Conservation (phyloP, 2,113 vertebrate species). For the Numida meleagris region DNA sequence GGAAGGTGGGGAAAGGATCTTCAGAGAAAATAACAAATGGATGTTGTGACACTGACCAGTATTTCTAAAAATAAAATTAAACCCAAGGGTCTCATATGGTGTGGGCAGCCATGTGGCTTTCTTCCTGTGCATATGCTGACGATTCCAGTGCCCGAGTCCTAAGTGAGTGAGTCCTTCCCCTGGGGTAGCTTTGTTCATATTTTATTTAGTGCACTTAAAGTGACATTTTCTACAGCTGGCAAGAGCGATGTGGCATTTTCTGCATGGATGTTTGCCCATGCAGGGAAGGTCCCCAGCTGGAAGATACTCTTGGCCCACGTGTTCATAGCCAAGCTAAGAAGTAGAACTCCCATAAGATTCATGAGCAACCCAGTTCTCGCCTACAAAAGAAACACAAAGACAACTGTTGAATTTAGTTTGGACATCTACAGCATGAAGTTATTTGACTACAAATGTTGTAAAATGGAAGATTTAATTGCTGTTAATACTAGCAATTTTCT, state of each 20-base stretch:
- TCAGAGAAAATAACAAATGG: conserved; percentile 11
- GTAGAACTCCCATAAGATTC: conserved; percentile 92
- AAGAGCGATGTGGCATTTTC: conserved; percentile 74
- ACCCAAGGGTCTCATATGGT: conserved; percentile 12
- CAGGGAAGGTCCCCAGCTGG: conserved; percentile 85
- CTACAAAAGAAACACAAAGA: conserved; percentile 76
- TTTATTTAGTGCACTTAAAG: conserved; percentile 75
- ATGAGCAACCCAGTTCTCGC: conserved; percentile 93
- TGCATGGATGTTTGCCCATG: conserved; percentile 83
- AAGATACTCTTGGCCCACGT: conserved; percentile 94
- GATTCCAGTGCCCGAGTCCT: conserved; percentile 58
- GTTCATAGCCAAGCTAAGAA: conserved; percentile 92
- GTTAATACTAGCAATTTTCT: conserved; percentile 45
- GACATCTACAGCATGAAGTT: conserved; percentile 30
- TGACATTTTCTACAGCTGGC: conserved; percentile 63
- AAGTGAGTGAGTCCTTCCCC: conserved; percentile 48
- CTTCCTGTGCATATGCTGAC: conserved; percentile 23
- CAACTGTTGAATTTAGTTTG: conserved; percentile 34
- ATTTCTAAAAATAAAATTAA: conserved; percentile 53
- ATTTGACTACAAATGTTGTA: background rate
- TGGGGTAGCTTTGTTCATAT: conserved; percentile 67
- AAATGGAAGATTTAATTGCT: conserved; percentile 3
- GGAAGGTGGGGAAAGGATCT: conserved; percentile 14
- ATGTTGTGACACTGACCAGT: conserved; percentile 19
- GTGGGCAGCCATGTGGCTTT: conserved; percentile 27